A percentile compares a stretch with the other conserved stretches of the same genome.
Conservation (phyloP, 1,140 invertebrate species). For the Camponotus pennsylvanicus region DNA sequence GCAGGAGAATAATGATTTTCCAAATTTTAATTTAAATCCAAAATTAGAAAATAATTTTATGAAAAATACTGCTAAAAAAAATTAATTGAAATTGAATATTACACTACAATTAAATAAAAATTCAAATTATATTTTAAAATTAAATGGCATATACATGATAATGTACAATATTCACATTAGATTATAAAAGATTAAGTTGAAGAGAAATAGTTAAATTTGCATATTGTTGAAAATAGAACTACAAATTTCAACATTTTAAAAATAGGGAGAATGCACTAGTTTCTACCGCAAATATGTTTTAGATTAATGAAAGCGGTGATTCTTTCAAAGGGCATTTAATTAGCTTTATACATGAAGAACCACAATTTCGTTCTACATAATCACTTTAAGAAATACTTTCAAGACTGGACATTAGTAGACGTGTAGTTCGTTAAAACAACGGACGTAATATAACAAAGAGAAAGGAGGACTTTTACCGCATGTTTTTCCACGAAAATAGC, state of each 20-base stretch:
- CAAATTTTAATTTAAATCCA: neutral
- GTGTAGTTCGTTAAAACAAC: constrained; percentile 35
- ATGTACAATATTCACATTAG: neutral
- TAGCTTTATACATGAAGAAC: neutral
- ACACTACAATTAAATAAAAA: neutral
- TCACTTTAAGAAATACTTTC: constrained; percentile 13
- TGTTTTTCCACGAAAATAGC: constrained; percentile 29
- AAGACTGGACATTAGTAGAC: neutral
- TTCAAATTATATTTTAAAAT: neutral
- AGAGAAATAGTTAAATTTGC: constrained; percentile 2
- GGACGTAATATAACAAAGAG: constrained; percentile 39
- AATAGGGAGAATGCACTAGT: neutral
- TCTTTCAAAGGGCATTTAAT: constrained; percentile 20
- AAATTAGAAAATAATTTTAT: neutral
- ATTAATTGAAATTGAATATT: neutral
- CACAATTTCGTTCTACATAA: neutral
- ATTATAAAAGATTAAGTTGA: neutral
- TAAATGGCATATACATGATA: neutral
- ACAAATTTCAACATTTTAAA: constrained; percentile 16
- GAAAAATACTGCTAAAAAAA: neutral
- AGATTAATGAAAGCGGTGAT: neutral
- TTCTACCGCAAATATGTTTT: neutral
- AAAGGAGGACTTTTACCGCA: neutral
- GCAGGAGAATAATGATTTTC: neutral
- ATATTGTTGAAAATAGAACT: neutral